Base-by-base conservation (phyloP, 2,113 vertebrate species). In the Promerops cafer region DNA sequence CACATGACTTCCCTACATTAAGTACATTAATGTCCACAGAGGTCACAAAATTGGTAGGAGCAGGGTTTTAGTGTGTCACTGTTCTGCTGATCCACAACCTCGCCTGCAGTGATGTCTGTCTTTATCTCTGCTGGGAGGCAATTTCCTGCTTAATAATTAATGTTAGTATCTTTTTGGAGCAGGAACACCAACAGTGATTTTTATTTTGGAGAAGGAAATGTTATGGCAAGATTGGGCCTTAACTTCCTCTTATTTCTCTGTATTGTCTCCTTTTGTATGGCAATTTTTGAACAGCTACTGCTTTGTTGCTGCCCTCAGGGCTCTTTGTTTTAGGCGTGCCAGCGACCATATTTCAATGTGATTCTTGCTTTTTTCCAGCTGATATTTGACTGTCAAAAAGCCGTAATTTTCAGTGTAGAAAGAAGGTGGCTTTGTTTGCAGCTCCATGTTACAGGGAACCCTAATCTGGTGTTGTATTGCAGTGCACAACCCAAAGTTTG, bases 101-200 rank as follows among this genome's bases (percentile, higher is more conserved):
- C 2, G 0, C 59, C 42, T 87, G 83, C 77, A 71, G 44, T 6
- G 2, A 59, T 3, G 10, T 13, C 11, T 27, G 27, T 39, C 74
- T 92, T 42, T 21, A 24, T 49, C 40, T 74, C 60, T 64, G 10
- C 30, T 71, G 27, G n/a, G 37, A 89, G 54, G 17, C 27, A 31
- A 39, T 90, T 90, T 76, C 86, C 50, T 56, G 21, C 37, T 63
- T 69, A 53, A 40, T 85, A 44, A 83, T 94, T 82, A 45, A 80
- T 69, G 88, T 86, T 40, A 71, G 9, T 37, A 31, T 33, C 16
- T 56, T 84, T 83, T 76, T 49, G 37, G 35, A 59, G n/a, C 2
- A 0, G 37, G 31, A 86, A 40, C 9, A 10, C 19, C 18, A 3
- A 24, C 16, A 66, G 18, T 54, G 39, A 74, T 39, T 81, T 84